Base-by-base conservation (phyloP, 2,113 vertebrate species). In the Chaetodon auriga region DNA sequence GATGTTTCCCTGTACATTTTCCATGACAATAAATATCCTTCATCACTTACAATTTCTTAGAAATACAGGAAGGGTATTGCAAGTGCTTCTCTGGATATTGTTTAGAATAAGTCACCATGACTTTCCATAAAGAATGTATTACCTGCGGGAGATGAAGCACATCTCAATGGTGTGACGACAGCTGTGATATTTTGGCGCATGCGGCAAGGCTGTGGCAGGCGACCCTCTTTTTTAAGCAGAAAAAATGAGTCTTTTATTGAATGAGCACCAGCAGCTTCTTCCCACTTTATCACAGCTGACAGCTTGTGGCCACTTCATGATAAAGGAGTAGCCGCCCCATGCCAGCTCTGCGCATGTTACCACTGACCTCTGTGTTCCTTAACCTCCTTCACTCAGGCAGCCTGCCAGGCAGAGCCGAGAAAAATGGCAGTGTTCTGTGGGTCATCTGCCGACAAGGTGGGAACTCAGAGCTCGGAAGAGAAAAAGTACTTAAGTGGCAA, bases 271-370 rank as follows among this genome's bases (percentile, higher is more conserved):
- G 75, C 77, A 55, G 69, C 51, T 65, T 73, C 68, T 75, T 54
- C 51, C 66, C 21, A 78, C 70, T 92, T 86, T 45, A 89, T 90
- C 82, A 87, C 66, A 1, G 71, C 70, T 77, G 83, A 88, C 87
- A 89, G 81, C 71, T 57, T 62, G 51, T n/a, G 68, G 45, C 68
- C 25, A 61, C 43, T 46, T 36, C 38, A 48, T 83, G 86, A 88
- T 82, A 62, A 82, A 86, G 46, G 48, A 75, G 68, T 63, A 16
- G 75, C 45, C 2, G 23, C 36, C 76, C 45, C 15, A 21, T 51
- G 49, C 63, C 70, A 41, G 45, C 53, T 63, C 75, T 18, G 51
- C 16, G 10, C 75, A 72, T 62, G 73, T 83, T 83, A 82, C 83
- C 62, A 65, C 69, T 85, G 80, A 91, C 89, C 87, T 86, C 78